Percentiles rank a stretch among this genome's conserved stretches.
Conservation (phyloP, 2,797 vertebrate species). For the Oryzias sinensis region DNA sequence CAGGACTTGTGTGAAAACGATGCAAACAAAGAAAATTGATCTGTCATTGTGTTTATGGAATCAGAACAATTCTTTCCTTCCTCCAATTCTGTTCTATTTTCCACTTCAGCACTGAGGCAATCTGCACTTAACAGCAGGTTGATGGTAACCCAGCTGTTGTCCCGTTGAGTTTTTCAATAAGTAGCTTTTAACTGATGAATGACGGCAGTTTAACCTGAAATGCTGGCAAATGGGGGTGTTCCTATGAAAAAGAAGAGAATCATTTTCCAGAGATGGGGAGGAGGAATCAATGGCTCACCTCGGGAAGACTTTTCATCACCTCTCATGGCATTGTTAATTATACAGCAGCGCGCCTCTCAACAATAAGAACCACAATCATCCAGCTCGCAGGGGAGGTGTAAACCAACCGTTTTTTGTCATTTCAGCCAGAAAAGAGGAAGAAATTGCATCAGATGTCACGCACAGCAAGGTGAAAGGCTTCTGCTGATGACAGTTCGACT, state of each 20-base stretch:
- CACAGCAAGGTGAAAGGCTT: constrained; percentile 29
- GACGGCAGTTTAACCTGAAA: constrained; percentile 62
- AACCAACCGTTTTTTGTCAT: constrained; percentile 39
- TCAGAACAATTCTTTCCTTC: constrained; percentile 16
- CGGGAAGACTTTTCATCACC: constrained; percentile 46
- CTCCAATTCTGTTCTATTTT: constrained; percentile 30
- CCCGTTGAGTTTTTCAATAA: constrained; percentile 36
- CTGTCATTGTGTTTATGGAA: constrained; percentile 8
- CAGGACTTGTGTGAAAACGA: not conserved
- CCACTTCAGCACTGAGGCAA: constrained; percentile 45
- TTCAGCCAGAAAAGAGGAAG: constrained; percentile 33
- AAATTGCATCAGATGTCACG: constrained; percentile 56
- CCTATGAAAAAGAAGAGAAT: constrained; percentile 23
- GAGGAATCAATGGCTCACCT: constrained; percentile 67
- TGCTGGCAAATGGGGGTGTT: constrained; percentile 33
- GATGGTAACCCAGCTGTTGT: constrained; percentile 41
- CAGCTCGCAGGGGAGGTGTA: constrained; percentile 46
- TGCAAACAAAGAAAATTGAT: not conserved
- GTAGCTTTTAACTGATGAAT: constrained; percentile 64
- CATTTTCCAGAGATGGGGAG: constrained; percentile 49
- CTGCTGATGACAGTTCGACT: not conserved
- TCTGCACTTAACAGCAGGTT: constrained; percentile 51
- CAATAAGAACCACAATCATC: constrained; percentile 51
- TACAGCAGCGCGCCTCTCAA: constrained; percentile 36
- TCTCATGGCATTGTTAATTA: constrained; percentile 39